A percentile compares a stretch with the other conserved stretches of the same genome.
Conservation (phyloP, 2,113 vertebrate genomes). For the Oreochromis niloticus region DNA sequence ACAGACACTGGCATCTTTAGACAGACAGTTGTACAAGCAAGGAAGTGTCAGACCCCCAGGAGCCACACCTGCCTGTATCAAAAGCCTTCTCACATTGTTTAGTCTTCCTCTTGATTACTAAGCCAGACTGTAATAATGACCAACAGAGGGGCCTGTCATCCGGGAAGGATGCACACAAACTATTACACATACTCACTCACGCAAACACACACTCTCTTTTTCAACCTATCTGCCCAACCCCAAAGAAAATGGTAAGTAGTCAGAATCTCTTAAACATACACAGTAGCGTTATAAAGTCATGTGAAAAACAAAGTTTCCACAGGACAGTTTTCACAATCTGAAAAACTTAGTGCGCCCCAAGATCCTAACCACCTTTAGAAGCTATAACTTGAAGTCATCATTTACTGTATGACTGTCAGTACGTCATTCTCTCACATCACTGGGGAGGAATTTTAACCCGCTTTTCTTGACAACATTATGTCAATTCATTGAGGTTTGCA, state of each 20-base stretch:
- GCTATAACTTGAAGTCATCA: neutral
- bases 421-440: neutral
- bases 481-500: neutral
- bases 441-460: neutral
- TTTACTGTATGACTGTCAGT: neutral
- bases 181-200: neutral
- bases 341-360: neutral
- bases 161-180: slow-evolving; percentile 36
- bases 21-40: neutral
- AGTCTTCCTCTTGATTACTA: slow-evolving; percentile 54
- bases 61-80: slow-evolving; percentile 35
- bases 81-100: slow-evolving; percentile 49
- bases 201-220: neutral
- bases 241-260: neutral
- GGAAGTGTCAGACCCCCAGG: neutral
- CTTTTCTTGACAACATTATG: neutral
- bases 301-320: neutral
- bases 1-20: neutral
- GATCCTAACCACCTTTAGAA: neutral
- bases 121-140: slow-evolving; percentile 39
- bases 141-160: slow-evolving; percentile 26
- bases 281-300: neutral
- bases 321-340: neutral
- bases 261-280: neutral
- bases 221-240: neutral